Conservation (phyloP, 2,888 invertebrate species). For the Drosophila anomalata region DNA sequence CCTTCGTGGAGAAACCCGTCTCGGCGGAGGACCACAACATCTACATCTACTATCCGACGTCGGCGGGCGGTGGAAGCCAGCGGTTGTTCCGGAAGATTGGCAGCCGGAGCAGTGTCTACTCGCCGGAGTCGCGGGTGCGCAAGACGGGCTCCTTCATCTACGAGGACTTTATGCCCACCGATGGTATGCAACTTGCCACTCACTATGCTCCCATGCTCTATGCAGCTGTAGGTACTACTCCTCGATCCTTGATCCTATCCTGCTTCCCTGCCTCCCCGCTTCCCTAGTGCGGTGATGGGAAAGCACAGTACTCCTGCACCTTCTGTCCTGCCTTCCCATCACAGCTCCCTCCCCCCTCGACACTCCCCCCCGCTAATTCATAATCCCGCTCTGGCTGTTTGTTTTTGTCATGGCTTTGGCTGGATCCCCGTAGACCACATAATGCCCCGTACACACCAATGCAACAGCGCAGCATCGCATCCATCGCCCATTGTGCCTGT, state of each 20-base stretch:
- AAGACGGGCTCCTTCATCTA: slow-evolving; percentile 99
- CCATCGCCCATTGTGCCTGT: slow-evolving; percentile 36
- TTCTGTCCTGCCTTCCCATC: background rate
- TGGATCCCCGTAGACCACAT: slow-evolving; percentile 7
- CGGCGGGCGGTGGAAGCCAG: slow-evolving; percentile 99
- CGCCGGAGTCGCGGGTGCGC: slow-evolving; percentile 96
- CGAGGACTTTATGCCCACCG: slow-evolving; percentile 99
- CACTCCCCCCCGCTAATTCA: background rate
- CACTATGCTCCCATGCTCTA: slow-evolving; percentile 40
- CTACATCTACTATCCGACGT: slow-evolving; percentile 99
- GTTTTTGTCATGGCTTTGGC: slow-evolving; percentile 36
- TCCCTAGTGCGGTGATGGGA: background rate
- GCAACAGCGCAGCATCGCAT: slow-evolving; percentile 29
- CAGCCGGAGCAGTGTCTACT: slow-evolving; percentile 99
- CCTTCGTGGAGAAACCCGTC: slow-evolving; percentile 99
- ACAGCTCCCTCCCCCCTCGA: background rate
- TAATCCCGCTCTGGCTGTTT: background rate
- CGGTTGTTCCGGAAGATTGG: slow-evolving; percentile 99
- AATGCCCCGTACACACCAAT: slow-evolving; percentile 1
- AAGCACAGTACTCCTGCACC: background rate
- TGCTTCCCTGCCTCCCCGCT: background rate
- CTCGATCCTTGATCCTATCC: slow-evolving; percentile 9
- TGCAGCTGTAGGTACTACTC: slow-evolving; percentile 25
- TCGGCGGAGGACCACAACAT: slow-evolving; percentile 99
- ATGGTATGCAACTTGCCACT: slow-evolving; percentile 87